A percentile compares a stretch with the other conserved stretches of the same genome.
These are phyloP conservation scores for Lampris incognitus DNA, from an alignment of 2,113 vertebrate genomes.

Conservation along the genomic window DNA sequence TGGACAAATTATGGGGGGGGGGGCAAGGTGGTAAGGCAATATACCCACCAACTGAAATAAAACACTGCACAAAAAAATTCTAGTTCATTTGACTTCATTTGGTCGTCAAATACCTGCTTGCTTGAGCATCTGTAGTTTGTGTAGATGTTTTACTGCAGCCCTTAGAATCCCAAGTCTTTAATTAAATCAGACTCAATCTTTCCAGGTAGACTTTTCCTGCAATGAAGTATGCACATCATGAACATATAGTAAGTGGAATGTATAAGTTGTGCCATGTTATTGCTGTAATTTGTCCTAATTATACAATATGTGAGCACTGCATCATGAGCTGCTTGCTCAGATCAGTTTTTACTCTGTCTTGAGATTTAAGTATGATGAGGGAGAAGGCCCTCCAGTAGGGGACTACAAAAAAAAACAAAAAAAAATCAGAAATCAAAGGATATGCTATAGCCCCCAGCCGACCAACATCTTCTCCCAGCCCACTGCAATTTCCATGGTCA, in stretches of 20 bases:
- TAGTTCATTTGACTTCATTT: too few relatives aligned
- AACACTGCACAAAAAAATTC: too few relatives aligned
- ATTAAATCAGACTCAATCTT: too few relatives aligned
- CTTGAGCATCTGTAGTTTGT: too few relatives aligned
- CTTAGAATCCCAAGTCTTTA: too few relatives aligned
- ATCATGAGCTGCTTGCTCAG: background rate
- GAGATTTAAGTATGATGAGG: background rate
- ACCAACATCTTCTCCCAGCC: conserved; percentile 1
- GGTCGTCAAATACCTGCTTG: too few relatives aligned
- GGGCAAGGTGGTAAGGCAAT: too few relatives aligned
- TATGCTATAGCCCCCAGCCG: conserved; percentile 7
- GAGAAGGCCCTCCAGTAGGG: background rate
- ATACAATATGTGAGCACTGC: background rate
- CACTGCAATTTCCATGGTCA: conserved; percentile 36
- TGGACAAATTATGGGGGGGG: too few relatives aligned
- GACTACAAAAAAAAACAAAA: conserved; percentile 12
- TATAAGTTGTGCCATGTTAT: background rate
- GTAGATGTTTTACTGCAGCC: too few relatives aligned
- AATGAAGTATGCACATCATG: background rate
- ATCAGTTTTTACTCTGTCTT: background rate
- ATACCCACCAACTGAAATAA: too few relatives aligned
- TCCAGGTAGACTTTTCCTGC: background rate
- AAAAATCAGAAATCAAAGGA: conserved; percentile 41
- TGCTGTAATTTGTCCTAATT: background rate
- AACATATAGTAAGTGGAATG: background rate